Evolutionary conservation across 2,888 invertebrate species (phyloP), one percentile per base, ranked within the genome.

Genomic region (Crocallis elinguaria): DNA sequence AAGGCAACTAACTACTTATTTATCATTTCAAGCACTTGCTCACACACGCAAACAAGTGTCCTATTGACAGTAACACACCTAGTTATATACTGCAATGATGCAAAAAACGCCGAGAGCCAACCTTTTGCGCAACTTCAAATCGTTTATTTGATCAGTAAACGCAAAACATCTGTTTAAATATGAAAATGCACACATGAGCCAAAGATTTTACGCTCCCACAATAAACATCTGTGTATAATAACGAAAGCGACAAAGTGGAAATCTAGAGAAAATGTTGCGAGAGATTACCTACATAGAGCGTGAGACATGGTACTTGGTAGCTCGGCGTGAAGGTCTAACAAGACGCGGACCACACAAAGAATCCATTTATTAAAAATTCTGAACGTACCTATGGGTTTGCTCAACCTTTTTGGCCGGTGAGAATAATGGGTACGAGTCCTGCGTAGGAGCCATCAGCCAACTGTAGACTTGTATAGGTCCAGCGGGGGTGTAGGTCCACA

Each of bases 121-220:
- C 68, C 56, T 60, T 75, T 81, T 78, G 67, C 78, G 76, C 73
- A 81, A 82, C 55, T 67, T 67, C 73, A 77, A 60, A 70, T 70
- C 73, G 71, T 64, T 58, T 79, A 69, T 82, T 82, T 84, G 75
- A 62, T 67, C 73, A 75, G 76, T 74, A 82, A 82, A 84, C 75
- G 65, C 25, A 32, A 71, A 80, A 79, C 75, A 78, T 77, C 78
- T 82, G 75, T 75, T 65, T 73, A 79, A 80, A 78, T 74, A 77
- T 49, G 42, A 52, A 29, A 48, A 33, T 46, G 33, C 48, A 49
- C 48, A 66, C 63, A 64, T 70, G 77, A 77, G 74, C 77, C 75
- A 77, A 80, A 78, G 71, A 76, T 71, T 75, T 73, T 64, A 72
- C 68, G 67, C 61, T 69, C 56, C 52, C 60, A 66, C 65, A 67